A percentile compares a stretch with the other conserved stretches of the same genome.
These are phyloP conservation scores for Buphagus erythrorhynchus DNA, from an alignment of 2,797 vertebrate species.

Conservation along the genomic window DNA sequence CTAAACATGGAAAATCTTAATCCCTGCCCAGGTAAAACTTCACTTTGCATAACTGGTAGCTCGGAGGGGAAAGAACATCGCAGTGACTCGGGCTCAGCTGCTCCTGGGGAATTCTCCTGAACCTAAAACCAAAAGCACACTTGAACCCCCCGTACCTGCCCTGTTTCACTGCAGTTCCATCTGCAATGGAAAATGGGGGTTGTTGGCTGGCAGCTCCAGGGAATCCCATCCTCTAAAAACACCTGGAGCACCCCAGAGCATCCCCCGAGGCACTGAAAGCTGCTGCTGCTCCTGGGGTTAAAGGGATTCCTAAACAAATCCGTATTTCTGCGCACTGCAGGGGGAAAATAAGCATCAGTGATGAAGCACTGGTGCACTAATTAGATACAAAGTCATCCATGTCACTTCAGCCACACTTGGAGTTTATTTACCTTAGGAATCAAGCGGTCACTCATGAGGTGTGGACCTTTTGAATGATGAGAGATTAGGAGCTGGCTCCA, in stretches of 20 bases:
- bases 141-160: background rate
- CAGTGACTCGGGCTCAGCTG: background rate
- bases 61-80: background rate
- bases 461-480: background rate
- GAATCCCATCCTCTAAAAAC: background rate
- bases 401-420: too few species aligned
- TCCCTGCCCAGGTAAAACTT: background rate
- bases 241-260: background rate
- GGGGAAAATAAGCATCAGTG: rapidly evolving
- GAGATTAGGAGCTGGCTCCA: background rate
- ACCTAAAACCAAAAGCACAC: background rate
- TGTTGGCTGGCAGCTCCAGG: background rate
- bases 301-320: background rate
- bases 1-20: background rate
- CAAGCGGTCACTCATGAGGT: background rate
- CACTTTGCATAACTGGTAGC: background rate
- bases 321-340: background rate
- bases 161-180: rapidly evolving
- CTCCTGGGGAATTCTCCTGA: background rate
- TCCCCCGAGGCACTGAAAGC: rapidly evolving
- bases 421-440: background rate
- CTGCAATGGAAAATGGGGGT: rapidly evolving
- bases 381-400: rapidly evolving
- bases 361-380: rapidly evolving
- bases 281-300: background rate